These are phyloP conservation scores for Drosophila anomalata DNA, from an alignment of 2,888 invertebrate genomes.

Conservation along the genomic window DNA sequence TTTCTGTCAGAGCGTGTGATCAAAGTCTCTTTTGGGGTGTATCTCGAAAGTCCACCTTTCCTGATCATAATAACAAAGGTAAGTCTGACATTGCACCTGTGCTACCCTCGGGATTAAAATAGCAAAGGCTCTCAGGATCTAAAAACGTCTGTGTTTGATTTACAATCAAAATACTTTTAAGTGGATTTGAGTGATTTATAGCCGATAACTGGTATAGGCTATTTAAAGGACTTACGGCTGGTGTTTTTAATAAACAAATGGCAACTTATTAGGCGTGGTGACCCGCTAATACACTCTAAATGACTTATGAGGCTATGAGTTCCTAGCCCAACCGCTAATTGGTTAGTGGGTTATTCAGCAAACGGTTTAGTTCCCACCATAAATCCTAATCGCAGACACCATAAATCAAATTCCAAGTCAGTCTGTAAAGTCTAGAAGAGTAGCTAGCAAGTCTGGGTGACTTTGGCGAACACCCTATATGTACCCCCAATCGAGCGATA, in stretches of 20 bases:
- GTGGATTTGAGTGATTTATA: conserved; percentile 33
- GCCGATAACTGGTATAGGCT: conserved; percentile 1
- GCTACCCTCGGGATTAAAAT: conserved; percentile 1
- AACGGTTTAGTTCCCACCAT: not conserved
- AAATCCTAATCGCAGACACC: conserved; percentile 15
- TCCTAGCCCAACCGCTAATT: not conserved
- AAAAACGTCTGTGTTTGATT: conserved; percentile 26
- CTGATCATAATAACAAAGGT: too few species aligned
- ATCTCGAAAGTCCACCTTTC: not conserved
- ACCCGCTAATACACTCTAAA: conserved; percentile 1
- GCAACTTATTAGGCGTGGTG: not conserved
- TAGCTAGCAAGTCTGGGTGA: not conserved
- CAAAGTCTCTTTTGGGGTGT: conserved; percentile 10
- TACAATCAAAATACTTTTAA: conserved; percentile 18
- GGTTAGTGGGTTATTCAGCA: not conserved
- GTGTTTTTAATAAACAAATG: conserved; percentile 10
- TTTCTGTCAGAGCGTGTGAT: conserved; percentile 4
- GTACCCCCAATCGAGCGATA: conserved; percentile 30
- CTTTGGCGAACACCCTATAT: conserved; percentile 1
- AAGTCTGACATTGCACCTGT: too few species aligned
- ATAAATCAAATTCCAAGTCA: conserved; percentile 5
- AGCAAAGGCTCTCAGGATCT: conserved; percentile 18
- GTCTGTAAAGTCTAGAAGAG: conserved; percentile 6
- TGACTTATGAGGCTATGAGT: conserved; percentile 5
- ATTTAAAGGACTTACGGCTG: conserved; percentile 23